These are phyloP conservation scores for Heteropelma amictum DNA, from an alignment of 2,888 invertebrate species.

Conservation along the genomic window DNA sequence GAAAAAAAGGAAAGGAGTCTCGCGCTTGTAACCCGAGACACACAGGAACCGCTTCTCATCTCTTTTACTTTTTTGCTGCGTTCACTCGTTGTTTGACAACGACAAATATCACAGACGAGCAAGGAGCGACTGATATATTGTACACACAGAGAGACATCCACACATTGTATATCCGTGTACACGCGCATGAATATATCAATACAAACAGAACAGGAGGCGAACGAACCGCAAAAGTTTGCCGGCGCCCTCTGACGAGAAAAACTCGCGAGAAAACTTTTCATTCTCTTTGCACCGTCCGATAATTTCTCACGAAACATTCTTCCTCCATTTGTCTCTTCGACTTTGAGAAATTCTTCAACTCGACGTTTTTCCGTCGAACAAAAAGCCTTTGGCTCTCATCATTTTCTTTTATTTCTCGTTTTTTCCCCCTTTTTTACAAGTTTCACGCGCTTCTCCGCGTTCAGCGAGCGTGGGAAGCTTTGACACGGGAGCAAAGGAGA, in stretches of 20 bases:
- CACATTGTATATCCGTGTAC: neutral
- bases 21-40: slow-evolving; percentile 40
- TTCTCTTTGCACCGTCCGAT: neutral
- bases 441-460: neutral
- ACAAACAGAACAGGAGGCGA: slow-evolving; percentile 6
- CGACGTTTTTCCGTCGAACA: neutral
- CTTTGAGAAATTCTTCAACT: neutral
- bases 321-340: neutral
- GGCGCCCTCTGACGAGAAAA: slow-evolving; percentile 8
- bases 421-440: too few relatives aligned
- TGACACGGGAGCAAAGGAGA: slow-evolving; percentile 8
- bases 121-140: slow-evolving; percentile 4
- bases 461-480: slow-evolving; percentile 54
- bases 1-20: neutral
- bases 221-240: slow-evolving; percentile 20
- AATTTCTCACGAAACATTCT: neutral
- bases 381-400: neutral
- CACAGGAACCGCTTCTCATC: slow-evolving; percentile 9
- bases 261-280: slow-evolving; percentile 1
- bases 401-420: neutral
- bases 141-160: neutral
- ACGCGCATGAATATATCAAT: neutral
- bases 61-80: slow-evolving; percentile 15
- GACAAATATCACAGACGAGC: slow-evolving; percentile 45
- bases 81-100: slow-evolving; percentile 45